Evolutionary conservation across 2,113 vertebrate genomes (phyloP).

Genomic region (Speoplatyrhinus poulsoni): DNA sequence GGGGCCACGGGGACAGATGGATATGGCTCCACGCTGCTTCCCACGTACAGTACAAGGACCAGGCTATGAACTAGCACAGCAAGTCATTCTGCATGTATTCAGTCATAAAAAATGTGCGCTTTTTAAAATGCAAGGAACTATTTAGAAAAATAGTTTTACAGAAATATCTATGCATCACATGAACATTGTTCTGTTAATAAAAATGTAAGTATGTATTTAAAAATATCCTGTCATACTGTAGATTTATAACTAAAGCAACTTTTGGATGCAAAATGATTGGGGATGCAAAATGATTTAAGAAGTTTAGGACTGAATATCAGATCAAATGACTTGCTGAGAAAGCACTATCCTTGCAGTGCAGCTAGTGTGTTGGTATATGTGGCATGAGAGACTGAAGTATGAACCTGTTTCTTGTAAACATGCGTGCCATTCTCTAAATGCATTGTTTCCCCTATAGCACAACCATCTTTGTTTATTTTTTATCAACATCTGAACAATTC

Average conservation of each 20-base stretch:
- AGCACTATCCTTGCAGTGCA: slow-evolving; percentile 42
- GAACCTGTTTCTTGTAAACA: slow-evolving; percentile 34
- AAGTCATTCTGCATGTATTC: not conserved
- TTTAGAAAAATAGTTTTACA: not conserved
- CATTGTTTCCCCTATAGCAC: slow-evolving; percentile 20
- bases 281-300: not conserved
- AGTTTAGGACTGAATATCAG: slow-evolving; percentile 26
- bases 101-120: not conserved
- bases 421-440: slow-evolving; percentile 14
- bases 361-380: slow-evolving; percentile 32
- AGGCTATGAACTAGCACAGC: too few species aligned
- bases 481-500: slow-evolving; percentile 4
- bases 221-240: too few species aligned
- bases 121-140: not conserved
- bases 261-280: not conserved
- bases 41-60: slow-evolving; percentile 7
- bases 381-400: slow-evolving; percentile 32
- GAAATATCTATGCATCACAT: not conserved
- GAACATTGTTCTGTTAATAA: too few species aligned
- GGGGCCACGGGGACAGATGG: slow-evolving; percentile 73
- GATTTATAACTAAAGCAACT: too few species aligned
- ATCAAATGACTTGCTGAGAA: slow-evolving; percentile 28
- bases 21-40: slow-evolving; percentile 56
- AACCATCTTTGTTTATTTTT: slow-evolving; percentile 4
- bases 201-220: too few species aligned